Conservation (phyloP, 2,888 invertebrate genomes). For the Patella pellucida region DNA sequence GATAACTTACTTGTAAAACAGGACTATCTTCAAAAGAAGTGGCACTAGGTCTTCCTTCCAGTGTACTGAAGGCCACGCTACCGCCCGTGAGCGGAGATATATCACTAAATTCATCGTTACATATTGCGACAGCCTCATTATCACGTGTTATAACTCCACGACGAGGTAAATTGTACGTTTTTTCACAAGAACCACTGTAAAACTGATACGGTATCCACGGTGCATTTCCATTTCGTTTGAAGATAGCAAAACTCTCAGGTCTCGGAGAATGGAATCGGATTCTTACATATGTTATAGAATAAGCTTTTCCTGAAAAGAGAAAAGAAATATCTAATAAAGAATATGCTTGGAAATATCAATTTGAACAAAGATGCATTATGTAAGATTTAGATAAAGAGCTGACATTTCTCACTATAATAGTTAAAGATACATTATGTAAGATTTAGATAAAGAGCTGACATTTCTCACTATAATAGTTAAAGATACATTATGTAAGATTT, state of each 20-base stretch:
- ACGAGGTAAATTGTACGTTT: slow-evolving; percentile 85
- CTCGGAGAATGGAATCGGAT: slow-evolving; percentile 94
- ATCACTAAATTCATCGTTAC: slow-evolving; percentile 97
- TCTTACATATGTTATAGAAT: slow-evolving; percentile 96
- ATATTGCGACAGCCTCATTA: slow-evolving; percentile 92
- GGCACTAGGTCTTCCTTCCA: slow-evolving; percentile 94
- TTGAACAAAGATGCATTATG: background rate
- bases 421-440: too few relatives aligned
- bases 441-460: too few relatives aligned
- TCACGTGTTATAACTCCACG: slow-evolving; percentile 78
- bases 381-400: too few relatives aligned
- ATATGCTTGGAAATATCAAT: background rate
- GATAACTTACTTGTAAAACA: slow-evolving; percentile 84
- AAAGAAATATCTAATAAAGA: background rate
- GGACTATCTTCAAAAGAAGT: slow-evolving; percentile 90
- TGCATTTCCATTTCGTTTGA: slow-evolving; percentile 82
- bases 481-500: background rate
- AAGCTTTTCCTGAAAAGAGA: slow-evolving; percentile 87
- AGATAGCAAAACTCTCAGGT: slow-evolving; percentile 97
- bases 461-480: too few relatives aligned
- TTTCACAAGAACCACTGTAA: slow-evolving; percentile 88
- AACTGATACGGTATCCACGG: slow-evolving; percentile 77
- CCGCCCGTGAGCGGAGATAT: slow-evolving; percentile 95
- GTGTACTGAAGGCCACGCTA: slow-evolving; percentile 93
- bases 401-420: too few relatives aligned